A percentile compares a stretch with the other conserved stretches of the same genome.
phyloP scores from a whole-genome alignment of 2,113 vertebrate genomes.

The Theropithecus gelada region DNA sequence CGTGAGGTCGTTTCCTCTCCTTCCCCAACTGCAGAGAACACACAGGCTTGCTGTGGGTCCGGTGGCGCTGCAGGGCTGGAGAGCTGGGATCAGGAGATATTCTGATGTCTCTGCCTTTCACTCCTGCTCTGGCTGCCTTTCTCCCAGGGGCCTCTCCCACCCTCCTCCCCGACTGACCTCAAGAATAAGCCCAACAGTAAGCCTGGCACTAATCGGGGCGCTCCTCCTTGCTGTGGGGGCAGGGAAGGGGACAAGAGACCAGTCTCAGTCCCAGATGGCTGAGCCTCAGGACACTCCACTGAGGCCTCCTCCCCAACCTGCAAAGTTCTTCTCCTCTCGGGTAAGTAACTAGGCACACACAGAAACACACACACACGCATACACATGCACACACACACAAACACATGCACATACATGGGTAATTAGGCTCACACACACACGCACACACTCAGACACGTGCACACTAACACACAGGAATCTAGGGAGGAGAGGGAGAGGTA shows the following conservation, averaged over 20 bases:
- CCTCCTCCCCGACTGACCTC: neutral
- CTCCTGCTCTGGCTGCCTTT: neutral
- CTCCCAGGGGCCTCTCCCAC: neutral
- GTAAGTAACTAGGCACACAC: neutral
- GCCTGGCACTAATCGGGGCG: neutral
- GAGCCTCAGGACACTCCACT: neutral
- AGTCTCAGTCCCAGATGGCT: neutral
- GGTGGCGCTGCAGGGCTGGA: neutral
- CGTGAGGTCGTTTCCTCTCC: neutral
- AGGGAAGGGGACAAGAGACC: neutral
- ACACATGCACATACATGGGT: too few species aligned
- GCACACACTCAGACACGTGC: neutral
- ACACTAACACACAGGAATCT: neutral
- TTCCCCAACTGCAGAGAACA: neutral
- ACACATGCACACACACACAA: neutral
- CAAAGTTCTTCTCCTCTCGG: neutral
- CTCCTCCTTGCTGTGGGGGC: neutral
- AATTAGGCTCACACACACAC: neutral
- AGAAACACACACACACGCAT: neutral
- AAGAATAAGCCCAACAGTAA: neutral
- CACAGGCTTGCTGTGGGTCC: neutral
- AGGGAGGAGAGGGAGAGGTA: too few species aligned
- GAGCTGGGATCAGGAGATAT: neutral
- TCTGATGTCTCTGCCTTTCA: neutral
- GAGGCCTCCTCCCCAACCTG: neutral